These are phyloP conservation scores for Anser brachyrhynchus DNA, from an alignment of 2,113 vertebrate genomes.

Conservation along the genomic window DNA sequence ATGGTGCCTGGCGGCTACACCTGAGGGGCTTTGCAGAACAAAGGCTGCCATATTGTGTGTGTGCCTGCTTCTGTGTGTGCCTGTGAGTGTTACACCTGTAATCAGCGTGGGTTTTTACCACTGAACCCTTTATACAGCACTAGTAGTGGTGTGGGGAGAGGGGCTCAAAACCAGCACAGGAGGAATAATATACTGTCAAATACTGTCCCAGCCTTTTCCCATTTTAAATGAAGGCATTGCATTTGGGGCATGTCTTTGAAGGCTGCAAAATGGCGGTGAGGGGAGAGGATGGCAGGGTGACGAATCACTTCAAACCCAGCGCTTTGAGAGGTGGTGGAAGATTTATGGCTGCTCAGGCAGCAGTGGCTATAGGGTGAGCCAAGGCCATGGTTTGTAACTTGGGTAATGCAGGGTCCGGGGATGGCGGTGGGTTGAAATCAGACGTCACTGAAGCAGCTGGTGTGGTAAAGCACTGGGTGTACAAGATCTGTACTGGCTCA, in stretches of 20 bases:
- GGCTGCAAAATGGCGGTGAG: neutral
- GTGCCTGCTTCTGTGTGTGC: neutral
- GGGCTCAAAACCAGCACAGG: neutral
- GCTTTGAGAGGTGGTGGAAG: neutral
- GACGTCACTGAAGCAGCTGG: too few species aligned
- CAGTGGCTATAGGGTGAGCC: neutral
- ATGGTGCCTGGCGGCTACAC: fast-evolving
- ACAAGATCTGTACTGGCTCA: too few species aligned
- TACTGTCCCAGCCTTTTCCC: neutral
- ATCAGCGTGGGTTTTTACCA: neutral
- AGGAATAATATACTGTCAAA: neutral
- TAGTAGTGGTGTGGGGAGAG: too few species aligned
- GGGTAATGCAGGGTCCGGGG: too few species aligned
- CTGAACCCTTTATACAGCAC: fast-evolving
- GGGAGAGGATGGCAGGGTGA: neutral
- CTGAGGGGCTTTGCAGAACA: neutral
- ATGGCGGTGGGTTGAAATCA: too few species aligned
- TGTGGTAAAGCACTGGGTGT: too few species aligned
- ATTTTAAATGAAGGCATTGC: too few species aligned
- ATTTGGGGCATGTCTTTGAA: neutral
- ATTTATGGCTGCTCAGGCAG: neutral
- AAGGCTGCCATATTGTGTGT: fast-evolving
- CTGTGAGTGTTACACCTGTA: fast-evolving
- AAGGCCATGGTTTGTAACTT: too few species aligned
- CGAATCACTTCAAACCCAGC: neutral